These are phyloP conservation scores for Drosophila carrolli DNA, from an alignment of 1,140 invertebrate species.

Conservation along the genomic window DNA sequence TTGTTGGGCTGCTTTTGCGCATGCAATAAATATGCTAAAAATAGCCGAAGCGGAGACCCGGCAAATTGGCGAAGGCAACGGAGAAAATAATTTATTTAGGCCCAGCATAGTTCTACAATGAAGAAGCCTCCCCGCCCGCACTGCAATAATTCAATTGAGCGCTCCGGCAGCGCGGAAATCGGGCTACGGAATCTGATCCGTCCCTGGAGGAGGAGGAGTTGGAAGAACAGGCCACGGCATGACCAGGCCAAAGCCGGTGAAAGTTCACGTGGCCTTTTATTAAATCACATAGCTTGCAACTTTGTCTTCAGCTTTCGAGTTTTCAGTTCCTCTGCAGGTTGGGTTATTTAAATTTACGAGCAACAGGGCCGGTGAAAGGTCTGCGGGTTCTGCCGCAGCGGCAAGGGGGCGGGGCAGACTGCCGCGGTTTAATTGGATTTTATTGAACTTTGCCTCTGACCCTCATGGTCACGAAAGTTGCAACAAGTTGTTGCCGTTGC, in stretches of 20 bases:
- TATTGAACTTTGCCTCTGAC: slow-evolving; percentile 82
- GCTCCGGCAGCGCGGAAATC: slow-evolving; percentile 15
- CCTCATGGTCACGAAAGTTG: slow-evolving; percentile 69
- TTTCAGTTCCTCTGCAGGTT: slow-evolving; percentile 38
- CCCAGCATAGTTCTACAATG: slow-evolving; percentile 42
- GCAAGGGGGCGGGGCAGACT: slow-evolving; percentile 7
- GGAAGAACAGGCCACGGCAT: neutral
- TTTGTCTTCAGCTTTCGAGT: slow-evolving; percentile 31
- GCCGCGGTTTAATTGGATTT: slow-evolving; percentile 76
- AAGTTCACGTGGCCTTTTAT: slow-evolving; percentile 72
- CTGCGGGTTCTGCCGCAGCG: slow-evolving; percentile 56
- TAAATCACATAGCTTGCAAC: slow-evolving; percentile 68
- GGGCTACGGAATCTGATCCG: slow-evolving; percentile 16
- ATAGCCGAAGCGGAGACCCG: slow-evolving; percentile 53
- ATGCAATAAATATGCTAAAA: slow-evolving; percentile 77
- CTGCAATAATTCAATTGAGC: slow-evolving; percentile 65
- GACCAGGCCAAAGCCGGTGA: slow-evolving; percentile 37
- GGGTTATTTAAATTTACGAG: slow-evolving; percentile 72
- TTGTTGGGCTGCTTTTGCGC: slow-evolving; percentile 51
- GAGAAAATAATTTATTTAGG: slow-evolving; percentile 53
- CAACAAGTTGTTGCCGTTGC: slow-evolving; percentile 62
- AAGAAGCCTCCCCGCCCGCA: slow-evolving; percentile 7
- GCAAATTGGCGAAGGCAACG: slow-evolving; percentile 44
- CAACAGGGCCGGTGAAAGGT: slow-evolving; percentile 51
- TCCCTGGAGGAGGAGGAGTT: neutral